These are phyloP conservation scores for Mimas tiliae DNA, from an alignment of 2,888 invertebrate species.

Conservation along the genomic window DNA sequence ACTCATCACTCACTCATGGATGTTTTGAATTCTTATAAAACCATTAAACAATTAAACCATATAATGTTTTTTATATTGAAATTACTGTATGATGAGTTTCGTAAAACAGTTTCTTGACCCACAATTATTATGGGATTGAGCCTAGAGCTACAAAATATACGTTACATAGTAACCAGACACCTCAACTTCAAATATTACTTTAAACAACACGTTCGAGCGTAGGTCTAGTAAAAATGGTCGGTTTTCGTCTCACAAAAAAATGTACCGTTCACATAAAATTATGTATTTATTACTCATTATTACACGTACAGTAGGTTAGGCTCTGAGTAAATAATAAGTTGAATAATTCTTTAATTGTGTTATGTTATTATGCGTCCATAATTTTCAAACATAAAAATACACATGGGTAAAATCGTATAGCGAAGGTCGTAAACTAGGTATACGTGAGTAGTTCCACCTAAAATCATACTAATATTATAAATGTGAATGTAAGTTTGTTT, in stretches of 20 bases:
- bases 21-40: too few relatives aligned
- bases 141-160: slow-evolving; percentile 57
- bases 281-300: slow-evolving; percentile 71
- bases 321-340: slow-evolving; percentile 44
- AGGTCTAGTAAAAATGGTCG: not conserved
- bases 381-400: slow-evolving; percentile 19
- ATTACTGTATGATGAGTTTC: slow-evolving; percentile 3
- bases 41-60: slow-evolving; percentile 18
- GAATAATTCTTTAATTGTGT: slow-evolving; percentile 43
- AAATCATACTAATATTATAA: too few relatives aligned
- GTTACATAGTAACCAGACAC: slow-evolving; percentile 50
- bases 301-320: slow-evolving; percentile 50
- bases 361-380: slow-evolving; percentile 23
- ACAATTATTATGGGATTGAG: slow-evolving; percentile 59
- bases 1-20: too few relatives aligned
- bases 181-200: not conserved
- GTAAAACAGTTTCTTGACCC: slow-evolving; percentile 46
- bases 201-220: not conserved
- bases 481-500: too few relatives aligned
- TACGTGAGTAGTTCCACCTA: not conserved
- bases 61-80: slow-evolving; percentile 25
- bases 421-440: not conserved
- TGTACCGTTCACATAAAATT: slow-evolving; percentile 56
- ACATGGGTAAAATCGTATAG: not conserved
- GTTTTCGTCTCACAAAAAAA: slow-evolving; percentile 51